Percentiles rank a stretch among this genome's conserved stretches.
These are phyloP conservation scores for Teleogryllus occipitalis DNA, from an alignment of 1,140 invertebrate genomes.

Conservation along the genomic window DNA sequence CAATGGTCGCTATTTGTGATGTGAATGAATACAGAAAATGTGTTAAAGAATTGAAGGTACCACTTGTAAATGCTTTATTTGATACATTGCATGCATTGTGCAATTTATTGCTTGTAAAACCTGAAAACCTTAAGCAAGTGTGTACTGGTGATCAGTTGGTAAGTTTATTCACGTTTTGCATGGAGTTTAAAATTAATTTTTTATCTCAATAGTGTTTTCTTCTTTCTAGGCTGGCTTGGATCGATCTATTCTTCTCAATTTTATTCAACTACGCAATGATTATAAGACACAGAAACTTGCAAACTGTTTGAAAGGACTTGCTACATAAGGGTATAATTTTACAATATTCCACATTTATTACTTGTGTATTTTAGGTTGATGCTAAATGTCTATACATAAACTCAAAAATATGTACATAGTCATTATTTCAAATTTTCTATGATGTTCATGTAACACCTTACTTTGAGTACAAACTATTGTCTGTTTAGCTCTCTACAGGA, in stretches of 20 bases:
- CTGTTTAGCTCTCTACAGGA: too few relatives aligned
- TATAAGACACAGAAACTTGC: constrained; percentile 79
- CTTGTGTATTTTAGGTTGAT: too few relatives aligned
- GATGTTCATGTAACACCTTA: too few relatives aligned
- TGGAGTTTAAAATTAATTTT: constrained; percentile 15
- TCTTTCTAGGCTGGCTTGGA: constrained; percentile 73
- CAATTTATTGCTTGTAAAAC: constrained; percentile 90
- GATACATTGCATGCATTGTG: constrained; percentile 92
- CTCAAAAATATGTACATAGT: too few relatives aligned
- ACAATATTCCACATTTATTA: background rate
- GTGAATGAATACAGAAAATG: constrained; percentile 90
- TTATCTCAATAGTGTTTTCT: constrained; percentile 22
- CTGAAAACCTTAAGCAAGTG: constrained; percentile 92
- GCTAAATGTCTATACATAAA: too few relatives aligned
- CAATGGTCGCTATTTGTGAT: constrained; percentile 96
- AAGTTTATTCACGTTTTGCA: constrained; percentile 32
- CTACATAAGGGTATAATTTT: constrained; percentile 11
- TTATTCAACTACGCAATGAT: constrained; percentile 88
- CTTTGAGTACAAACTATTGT: too few relatives aligned
- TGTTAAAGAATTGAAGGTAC: constrained; percentile 62
- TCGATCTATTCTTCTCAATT: constrained; percentile 75
- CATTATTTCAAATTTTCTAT: too few relatives aligned
- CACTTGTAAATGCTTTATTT: constrained; percentile 77
- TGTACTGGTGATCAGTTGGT: constrained; percentile 90
- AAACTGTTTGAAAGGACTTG: constrained; percentile 51